Evolutionary conservation across 1,140 invertebrate genomes (phyloP), one percentile per base, ranked within the genome.

Genomic region (Anastrepha obliqua): DNA sequence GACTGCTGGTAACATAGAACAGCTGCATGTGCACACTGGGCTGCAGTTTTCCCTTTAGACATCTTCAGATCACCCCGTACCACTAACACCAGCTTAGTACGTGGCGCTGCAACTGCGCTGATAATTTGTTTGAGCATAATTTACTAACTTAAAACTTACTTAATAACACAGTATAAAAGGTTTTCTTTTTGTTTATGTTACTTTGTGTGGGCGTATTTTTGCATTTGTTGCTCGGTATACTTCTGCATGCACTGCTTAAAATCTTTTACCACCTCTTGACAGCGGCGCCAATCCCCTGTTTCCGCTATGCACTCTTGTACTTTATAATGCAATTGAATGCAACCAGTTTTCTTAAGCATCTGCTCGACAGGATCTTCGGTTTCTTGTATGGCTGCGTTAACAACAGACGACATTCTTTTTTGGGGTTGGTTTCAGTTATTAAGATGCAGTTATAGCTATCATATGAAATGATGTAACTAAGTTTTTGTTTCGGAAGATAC

Each of bases 201-300:
- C 81, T 93, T 91, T 89, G 91, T 89, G 90, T 91, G 64, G 74
- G 89, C 88, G 88, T 94, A 93, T 89, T 92, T 92, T 55, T 92
- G 67, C 67, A 89, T 89, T 88, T 94, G 93, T 81, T 93, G 89
- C 87, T 94, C 90, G 86, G 93, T 92, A 92, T 96, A 94, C 89
- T 94, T 91, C 86, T 94, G 93, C 94, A 98, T 97, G 92, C 97
- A 99, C 5, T 94, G 92, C 93, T 95, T 96, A 92, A 98, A 98
- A 87, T 96, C 95, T 90, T 95, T 95, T 0, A 98, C 96, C 93
- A 95, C 94, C n/a, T 95, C 93, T 92, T 98, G 97, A 93, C 98
- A 99, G 93, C 97, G 96, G 90, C 98, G 96, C 98, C 98, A 99
- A 90, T 99, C 98, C 91, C 96, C 96, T 0, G 95, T 96, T 89